These are phyloP conservation scores for Dendroctonus ponderosae DNA, from an alignment of 1,140 invertebrate genomes.

Conservation along the genomic window DNA sequence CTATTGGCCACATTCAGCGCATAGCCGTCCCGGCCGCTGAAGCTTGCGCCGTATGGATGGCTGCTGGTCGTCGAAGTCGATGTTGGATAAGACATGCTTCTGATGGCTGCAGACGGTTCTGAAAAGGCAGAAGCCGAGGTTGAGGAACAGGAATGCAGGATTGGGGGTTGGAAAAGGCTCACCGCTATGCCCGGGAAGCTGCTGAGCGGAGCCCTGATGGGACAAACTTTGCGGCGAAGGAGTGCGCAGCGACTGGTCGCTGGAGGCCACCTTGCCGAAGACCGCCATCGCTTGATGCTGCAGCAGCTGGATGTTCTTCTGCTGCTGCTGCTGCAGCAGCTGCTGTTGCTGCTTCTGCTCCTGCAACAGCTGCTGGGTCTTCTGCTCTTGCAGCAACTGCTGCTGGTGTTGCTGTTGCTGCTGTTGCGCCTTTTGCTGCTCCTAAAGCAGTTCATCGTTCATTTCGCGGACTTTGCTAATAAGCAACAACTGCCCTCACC, in stretches of 20 bases:
- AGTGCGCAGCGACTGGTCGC: not conserved
- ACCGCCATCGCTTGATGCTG: constrained; percentile 8
- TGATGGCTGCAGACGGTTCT: not conserved
- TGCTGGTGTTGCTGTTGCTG: constrained; percentile 7
- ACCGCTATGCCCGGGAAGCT: no score
- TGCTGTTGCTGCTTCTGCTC: constrained; percentile 10
- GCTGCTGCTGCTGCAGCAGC: constrained; percentile 1
- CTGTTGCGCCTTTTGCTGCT: constrained; percentile 3
- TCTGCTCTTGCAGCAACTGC: constrained; percentile 1
- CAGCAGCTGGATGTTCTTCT: constrained; percentile 5
- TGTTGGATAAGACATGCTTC: constrained; percentile 15
- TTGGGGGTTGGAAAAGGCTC: no score
- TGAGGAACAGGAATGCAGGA: not conserved
- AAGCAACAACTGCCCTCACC: not conserved
- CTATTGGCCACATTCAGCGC: constrained; percentile 33
- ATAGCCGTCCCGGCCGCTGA: constrained; percentile 7
- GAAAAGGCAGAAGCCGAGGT: not conserved
- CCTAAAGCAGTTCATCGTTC: not conserved
- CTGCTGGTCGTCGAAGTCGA: not conserved
- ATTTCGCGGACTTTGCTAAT: no score
- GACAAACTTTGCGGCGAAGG: not conserved
- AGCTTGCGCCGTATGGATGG: not conserved
- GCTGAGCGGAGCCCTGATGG: no score
- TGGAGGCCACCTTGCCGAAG: not conserved
- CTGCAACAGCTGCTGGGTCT: constrained; percentile 10